Evolutionary conservation across 2,113 vertebrate genomes (phyloP), one percentile per base, ranked within the genome.

Genomic region (Cromileptes altivelis): DNA sequence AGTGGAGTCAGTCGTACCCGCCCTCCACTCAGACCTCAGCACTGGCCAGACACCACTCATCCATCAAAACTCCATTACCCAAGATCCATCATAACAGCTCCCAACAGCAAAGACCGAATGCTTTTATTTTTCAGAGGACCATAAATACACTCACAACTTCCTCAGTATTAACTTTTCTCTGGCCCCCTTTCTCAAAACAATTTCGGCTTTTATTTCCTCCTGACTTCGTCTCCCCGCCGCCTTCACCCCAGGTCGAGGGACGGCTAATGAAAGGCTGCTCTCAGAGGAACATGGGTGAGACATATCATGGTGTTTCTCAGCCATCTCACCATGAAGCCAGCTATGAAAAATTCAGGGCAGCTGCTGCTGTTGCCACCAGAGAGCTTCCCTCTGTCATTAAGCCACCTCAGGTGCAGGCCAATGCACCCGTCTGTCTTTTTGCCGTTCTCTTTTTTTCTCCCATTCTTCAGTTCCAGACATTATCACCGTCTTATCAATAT

Each of bases 1-100:
- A 6, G 71, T 37, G 70, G 69, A 85, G 80, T 68, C 57, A 56
- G 45, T 65, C 18, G 12, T 67, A 25, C 52, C 69, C 47, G 47
- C 52, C 80, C 76, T 89, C 75, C 76, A 78, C 58, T 57, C 71
- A 80, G 75, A 87, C 78, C 81, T 27, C 40, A 21, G 80, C 64
- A 40, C 62, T 2, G 15, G 42, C 83, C 82, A 70, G 84, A 92
- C 84, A 65, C 52, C 23, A 1, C 68, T 69, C 89, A 91, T 95
- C 90, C 89, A 93, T 94, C 94, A 95, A 89, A 94, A 94, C 92
- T 93, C 87, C 90, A 93, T 94, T 92, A 94, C 86, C 90, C 83
- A 89, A 85, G 83, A 93, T 95, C 83, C 91, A 93, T 93, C 89
- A 93, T 78, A 81, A 70, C 85, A 74, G 75, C 91, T 84, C 80